These are phyloP conservation scores for Heliconius sara DNA, from an alignment of 2,888 invertebrate species.

Conservation along the genomic window DNA sequence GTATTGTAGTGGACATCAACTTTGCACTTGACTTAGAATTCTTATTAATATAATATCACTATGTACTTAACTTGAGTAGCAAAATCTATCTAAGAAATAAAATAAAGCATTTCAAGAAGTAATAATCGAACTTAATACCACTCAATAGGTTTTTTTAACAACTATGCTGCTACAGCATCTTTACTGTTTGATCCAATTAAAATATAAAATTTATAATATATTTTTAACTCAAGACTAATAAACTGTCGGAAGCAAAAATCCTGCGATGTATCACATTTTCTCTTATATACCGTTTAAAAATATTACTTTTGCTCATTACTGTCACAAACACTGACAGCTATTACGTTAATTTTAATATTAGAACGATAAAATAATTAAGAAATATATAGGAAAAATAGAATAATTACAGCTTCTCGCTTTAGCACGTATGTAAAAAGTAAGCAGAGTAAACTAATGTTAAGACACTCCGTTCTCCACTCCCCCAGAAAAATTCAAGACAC, in stretches of 20 bases:
- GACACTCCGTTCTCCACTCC: too few species aligned
- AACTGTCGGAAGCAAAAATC: slow-evolving; percentile 15
- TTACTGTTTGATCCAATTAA: neutral
- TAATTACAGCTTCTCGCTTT: neutral
- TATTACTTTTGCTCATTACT: slow-evolving; percentile 19
- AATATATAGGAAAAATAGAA: neutral
- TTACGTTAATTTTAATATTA: neutral
- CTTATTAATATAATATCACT: neutral
- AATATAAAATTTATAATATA: neutral
- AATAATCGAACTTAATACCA: neutral
- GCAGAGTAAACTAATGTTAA: too few species aligned
- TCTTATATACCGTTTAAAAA: slow-evolving; percentile 3
- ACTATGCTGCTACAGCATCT: neutral
- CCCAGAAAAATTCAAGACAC: too few species aligned
- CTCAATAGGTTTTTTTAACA: neutral
- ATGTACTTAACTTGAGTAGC: neutral
- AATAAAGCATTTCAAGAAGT: neutral
- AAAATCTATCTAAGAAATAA: neutral
- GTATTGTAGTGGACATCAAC: too few species aligned
- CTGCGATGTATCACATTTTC: slow-evolving; percentile 12
- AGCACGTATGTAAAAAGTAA: too few species aligned
- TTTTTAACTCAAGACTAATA: neutral
- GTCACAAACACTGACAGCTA: slow-evolving; percentile 14
- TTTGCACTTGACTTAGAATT: too few species aligned
- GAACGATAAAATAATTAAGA: too few species aligned